phyloP scores from a whole-genome alignment of 1,140 invertebrate species.

The Agrilus planipennis region DNA sequence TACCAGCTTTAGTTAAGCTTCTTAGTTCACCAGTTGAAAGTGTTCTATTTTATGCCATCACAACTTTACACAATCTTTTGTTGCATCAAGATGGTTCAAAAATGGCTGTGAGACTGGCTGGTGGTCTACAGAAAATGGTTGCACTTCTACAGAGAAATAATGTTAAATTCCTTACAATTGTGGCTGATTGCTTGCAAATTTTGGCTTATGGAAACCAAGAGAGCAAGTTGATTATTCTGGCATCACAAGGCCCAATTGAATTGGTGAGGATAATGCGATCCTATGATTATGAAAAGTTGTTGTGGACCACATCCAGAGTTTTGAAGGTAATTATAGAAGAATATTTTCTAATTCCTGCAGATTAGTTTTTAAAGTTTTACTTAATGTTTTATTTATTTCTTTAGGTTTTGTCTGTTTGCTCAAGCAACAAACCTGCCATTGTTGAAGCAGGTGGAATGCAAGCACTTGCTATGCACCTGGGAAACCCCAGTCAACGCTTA shows the following conservation, averaged over 20 bases:
- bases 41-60: slow-evolving; percentile 96
- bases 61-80: slow-evolving; percentile 95
- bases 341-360: no score
- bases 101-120: slow-evolving; percentile 91
- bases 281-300: slow-evolving; percentile 94
- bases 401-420: slow-evolving; percentile 86
- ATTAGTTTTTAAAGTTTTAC: background rate
- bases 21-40: slow-evolving; percentile 92
- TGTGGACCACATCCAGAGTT: slow-evolving; percentile 96
- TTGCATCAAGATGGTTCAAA: slow-evolving; percentile 97
- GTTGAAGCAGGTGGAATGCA: slow-evolving; percentile 97
- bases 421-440: slow-evolving; percentile 95
- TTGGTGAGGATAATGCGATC: slow-evolving; percentile 94
- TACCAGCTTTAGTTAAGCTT: slow-evolving; percentile 91
- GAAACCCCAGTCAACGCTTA: slow-evolving; percentile 81
- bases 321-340: slow-evolving; percentile 85
- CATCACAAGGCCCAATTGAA: slow-evolving; percentile 92
- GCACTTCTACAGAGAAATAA: slow-evolving; percentile 91
- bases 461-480: slow-evolving; percentile 88
- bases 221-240: slow-evolving; percentile 94
- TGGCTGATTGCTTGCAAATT: slow-evolving; percentile 87
- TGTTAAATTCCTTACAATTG: slow-evolving; percentile 55
- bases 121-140: slow-evolving; percentile 97
- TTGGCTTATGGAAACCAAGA: slow-evolving; percentile 97
- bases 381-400: slow-evolving; percentile 38